Percentiles rank a stretch among this genome's conserved stretches.
Evolutionary conservation across 2,113 vertebrate species (phyloP).

Genomic region (Eleginops maclovinus): DNA sequence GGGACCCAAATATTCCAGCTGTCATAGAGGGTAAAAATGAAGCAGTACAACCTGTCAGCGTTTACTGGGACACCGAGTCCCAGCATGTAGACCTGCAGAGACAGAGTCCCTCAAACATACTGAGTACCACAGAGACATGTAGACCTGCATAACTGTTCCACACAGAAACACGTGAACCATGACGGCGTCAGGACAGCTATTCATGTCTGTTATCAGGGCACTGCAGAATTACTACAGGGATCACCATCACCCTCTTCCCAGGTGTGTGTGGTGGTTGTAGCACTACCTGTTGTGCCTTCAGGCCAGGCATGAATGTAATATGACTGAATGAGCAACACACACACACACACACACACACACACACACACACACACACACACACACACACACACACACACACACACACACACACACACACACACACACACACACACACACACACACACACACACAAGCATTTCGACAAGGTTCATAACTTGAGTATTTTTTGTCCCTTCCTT

Average conservation of each 20-base stretch:
- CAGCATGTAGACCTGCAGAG: too few relatives aligned
- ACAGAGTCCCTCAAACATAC: too few relatives aligned
- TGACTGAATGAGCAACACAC: slow-evolving; percentile 13
- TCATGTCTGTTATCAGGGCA: neutral
- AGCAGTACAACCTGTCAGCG: neutral
- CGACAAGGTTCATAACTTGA: too few relatives aligned
- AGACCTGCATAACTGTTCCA: neutral
- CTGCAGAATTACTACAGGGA: neutral
- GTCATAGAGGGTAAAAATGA: neutral
- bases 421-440: neutral
- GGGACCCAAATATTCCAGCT: neutral
- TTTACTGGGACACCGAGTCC: neutral
- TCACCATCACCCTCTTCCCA: neutral
- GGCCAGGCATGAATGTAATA: slow-evolving; percentile 22
- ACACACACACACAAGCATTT: neutral
- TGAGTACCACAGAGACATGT: neutral
- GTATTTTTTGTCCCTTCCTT: too few relatives aligned
- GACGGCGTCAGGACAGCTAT: neutral
- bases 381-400: neutral
- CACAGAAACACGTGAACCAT: neutral
- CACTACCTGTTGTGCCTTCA: slow-evolving; percentile 50
- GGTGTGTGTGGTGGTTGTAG: neutral
- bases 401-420: slow-evolving; percentile 9
- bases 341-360: slow-evolving; percentile 9
- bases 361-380: neutral